Percentiles rank a stretch among this genome's conserved stretches.
phyloP scores from a whole-genome alignment of 2,888 invertebrate species.

The Adelognathus sp. region DNA sequence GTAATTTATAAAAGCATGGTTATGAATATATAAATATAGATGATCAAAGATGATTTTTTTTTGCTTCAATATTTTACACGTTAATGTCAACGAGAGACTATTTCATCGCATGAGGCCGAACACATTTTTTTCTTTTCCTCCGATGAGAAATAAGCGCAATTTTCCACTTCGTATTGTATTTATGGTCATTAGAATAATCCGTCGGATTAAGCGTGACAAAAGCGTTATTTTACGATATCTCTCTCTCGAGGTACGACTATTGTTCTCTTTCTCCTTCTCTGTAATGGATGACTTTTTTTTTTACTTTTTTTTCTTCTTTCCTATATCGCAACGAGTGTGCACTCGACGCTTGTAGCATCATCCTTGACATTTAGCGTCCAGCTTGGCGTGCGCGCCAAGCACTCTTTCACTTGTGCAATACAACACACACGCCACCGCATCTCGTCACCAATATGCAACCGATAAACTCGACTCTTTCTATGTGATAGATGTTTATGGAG shows the following conservation, averaged over 20 bases:
- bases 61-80: too few relatives aligned
- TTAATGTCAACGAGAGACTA: too few relatives aligned
- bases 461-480: conserved; percentile 6
- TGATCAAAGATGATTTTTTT: too few relatives aligned
- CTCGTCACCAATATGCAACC: neutral
- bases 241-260: conserved; percentile 31
- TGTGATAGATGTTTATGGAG: conserved; percentile 11
- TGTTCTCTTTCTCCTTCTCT: conserved; percentile 47
- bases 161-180: conserved; percentile 24
- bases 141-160: conserved; percentile 13
- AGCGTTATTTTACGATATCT: conserved; percentile 37
- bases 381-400: conserved; percentile 52
- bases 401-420: conserved; percentile 77
- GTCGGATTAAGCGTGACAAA: conserved; percentile 47
- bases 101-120: too few relatives aligned
- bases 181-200: conserved; percentile 41
- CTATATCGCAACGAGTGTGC: conserved; percentile 30
- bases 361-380: conserved; percentile 63
- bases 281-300: conserved; percentile 2
- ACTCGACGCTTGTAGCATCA: conserved; percentile 50
- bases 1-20: too few relatives aligned
- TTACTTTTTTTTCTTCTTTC: neutral
- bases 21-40: too few relatives aligned
- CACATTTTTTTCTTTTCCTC: too few relatives aligned
- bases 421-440: conserved; percentile 40